A percentile compares a stretch with the other conserved stretches of the same genome.
phyloP scores from a whole-genome alignment of 2,113 vertebrate genomes.

The Dasypus novemcinctus region DNA sequence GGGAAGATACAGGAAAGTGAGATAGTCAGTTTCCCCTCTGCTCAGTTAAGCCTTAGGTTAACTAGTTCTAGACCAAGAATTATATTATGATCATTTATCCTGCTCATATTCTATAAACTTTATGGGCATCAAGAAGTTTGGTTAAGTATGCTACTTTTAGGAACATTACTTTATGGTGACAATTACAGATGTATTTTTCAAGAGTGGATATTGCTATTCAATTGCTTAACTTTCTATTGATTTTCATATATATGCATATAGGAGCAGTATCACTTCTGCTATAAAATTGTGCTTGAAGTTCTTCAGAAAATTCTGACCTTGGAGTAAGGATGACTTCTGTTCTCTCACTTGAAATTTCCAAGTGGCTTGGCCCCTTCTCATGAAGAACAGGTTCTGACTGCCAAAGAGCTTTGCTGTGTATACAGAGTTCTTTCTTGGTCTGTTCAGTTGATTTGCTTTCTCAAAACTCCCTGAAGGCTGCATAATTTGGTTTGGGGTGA shows the following conservation, averaged over 20 bases:
- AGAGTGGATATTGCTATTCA: background rate
- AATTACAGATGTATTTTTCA: slow-evolving; percentile 15
- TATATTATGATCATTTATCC: slow-evolving; percentile 7
- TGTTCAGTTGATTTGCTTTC: slow-evolving; percentile 49
- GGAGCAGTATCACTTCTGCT: slow-evolving; percentile 86
- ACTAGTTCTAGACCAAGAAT: background rate
- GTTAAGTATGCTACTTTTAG: background rate
- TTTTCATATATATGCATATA: slow-evolving; percentile 52
- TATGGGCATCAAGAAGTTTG: background rate
- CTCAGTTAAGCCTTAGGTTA: too few relatives aligned
- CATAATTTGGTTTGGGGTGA: background rate
- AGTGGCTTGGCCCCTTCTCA: slow-evolving; percentile 27
- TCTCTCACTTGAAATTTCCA: slow-evolving; percentile 35
- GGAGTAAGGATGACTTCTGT: background rate
- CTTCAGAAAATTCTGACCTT: slow-evolving; percentile 88
- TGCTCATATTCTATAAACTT: background rate
- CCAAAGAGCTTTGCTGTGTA: background rate
- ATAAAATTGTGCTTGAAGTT: slow-evolving; percentile 91
- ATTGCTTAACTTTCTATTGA: background rate
- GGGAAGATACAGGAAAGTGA: background rate
- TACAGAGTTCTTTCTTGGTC: background rate
- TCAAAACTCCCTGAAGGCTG: slow-evolving; percentile 49
- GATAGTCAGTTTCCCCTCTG: background rate
- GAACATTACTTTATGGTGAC: slow-evolving; percentile 13
- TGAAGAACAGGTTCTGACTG: background rate